Percentiles rank a stretch among this genome's conserved stretches.
phyloP scores from a whole-genome alignment of 2,797 vertebrate genomes.

The Siniperca obscura region DNA sequence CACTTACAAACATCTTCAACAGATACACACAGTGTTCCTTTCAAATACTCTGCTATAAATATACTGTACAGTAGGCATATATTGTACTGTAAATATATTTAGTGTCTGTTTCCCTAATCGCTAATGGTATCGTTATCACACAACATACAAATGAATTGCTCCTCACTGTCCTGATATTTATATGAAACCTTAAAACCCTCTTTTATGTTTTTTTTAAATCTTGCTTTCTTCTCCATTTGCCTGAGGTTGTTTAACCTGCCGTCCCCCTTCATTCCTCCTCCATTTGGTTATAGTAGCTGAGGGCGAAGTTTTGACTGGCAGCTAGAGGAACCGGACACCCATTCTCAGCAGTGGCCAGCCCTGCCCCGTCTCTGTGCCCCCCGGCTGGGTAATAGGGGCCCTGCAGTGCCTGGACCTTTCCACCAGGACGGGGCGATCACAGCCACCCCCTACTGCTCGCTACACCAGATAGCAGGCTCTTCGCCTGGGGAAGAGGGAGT shows the following conservation, averaged over 20 bases:
- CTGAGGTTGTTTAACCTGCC: conserved; percentile 81
- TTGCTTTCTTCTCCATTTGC: conserved; percentile 64
- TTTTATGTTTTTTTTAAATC: conserved; percentile 47
- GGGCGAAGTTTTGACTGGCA: conserved; percentile 84
- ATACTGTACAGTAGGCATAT: conserved; percentile 39
- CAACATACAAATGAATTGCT: conserved; percentile 39
- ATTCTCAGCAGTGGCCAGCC: conserved; percentile 77
- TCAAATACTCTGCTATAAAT: conserved; percentile 67
- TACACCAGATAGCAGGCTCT: conserved; percentile 76
- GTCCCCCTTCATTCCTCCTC: conserved; percentile 70
- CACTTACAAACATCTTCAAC: conserved; percentile 60
- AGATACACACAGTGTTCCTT: conserved; percentile 52
- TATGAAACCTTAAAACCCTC: conserved; percentile 47
- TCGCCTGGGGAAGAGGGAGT: conserved; percentile 77
- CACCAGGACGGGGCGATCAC: conserved; percentile 72
- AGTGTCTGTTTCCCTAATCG: conserved; percentile 44
- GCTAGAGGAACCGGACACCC: conserved; percentile 83
- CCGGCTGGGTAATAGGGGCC: conserved; percentile 77
- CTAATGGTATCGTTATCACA: conserved; percentile 33
- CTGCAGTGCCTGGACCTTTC: conserved; percentile 79
- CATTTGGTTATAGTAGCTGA: conserved; percentile 77
- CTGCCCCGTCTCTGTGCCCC: conserved; percentile 79
- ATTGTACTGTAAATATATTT: conserved; percentile 47
- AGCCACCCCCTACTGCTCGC: conserved; percentile 65
- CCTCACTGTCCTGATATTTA: conserved; percentile 52